Evolutionary conservation across 2,113 vertebrate genomes (phyloP).

Genomic region (Salvelinus namaycush): DNA sequence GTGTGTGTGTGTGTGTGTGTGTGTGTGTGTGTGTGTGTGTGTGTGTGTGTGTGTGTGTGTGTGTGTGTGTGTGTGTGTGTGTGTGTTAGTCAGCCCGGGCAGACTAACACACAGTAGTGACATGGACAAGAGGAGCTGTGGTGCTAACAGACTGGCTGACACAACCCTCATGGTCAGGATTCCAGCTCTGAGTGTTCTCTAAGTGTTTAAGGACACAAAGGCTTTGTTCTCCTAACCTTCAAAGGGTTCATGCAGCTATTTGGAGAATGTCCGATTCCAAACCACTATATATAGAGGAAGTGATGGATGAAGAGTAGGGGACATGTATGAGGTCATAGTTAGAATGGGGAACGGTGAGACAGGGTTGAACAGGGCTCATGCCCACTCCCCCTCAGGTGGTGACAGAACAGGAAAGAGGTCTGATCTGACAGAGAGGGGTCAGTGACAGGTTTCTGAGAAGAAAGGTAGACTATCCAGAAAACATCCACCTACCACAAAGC

Average conservation of each 20-base stretch:
- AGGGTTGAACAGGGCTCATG: slow-evolving; percentile 27
- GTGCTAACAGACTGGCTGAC: slow-evolving; percentile 73
- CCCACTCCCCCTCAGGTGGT: slow-evolving; percentile 63
- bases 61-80: background rate
- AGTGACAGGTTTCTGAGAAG: slow-evolving; percentile 3
- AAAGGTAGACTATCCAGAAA: background rate
- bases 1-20: slow-evolving; percentile 3
- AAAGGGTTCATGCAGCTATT: slow-evolving; percentile 68
- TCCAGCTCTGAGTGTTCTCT: slow-evolving; percentile 67
- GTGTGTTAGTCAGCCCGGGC: background rate
- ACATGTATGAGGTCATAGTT: slow-evolving; percentile 69
- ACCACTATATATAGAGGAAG: slow-evolving; percentile 74
- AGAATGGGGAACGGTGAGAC: slow-evolving; percentile 41
- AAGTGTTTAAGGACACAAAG: slow-evolving; percentile 66
- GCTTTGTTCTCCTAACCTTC: slow-evolving; percentile 75
- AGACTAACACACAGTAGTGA: background rate
- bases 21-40: slow-evolving; percentile 33
- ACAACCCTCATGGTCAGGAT: slow-evolving; percentile 68
- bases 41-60: slow-evolving; percentile 5
- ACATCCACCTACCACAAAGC: slow-evolving; percentile 26
- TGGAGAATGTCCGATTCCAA: slow-evolving; percentile 63
- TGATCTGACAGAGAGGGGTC: slow-evolving; percentile 46
- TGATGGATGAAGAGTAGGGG: slow-evolving; percentile 67
- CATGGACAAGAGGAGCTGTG: slow-evolving; percentile 34
- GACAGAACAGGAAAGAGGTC: slow-evolving; percentile 67